Evolutionary conservation across 2,888 invertebrate species (phyloP).

Genomic region (Biston stratarius): DNA sequence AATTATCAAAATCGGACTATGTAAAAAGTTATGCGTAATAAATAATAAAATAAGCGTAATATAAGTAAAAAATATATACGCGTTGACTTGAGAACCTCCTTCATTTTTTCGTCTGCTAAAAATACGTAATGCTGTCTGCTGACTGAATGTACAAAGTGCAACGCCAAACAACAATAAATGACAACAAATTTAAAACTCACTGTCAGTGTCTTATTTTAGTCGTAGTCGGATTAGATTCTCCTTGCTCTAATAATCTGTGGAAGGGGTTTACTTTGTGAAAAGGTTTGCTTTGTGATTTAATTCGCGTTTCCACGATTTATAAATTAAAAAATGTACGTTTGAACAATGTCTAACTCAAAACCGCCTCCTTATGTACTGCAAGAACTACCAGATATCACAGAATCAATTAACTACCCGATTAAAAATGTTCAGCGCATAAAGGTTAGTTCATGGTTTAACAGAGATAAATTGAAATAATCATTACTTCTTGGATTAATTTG

Average conservation of each 20-base stretch:
- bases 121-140: background rate
- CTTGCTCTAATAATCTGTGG: too few relatives aligned
- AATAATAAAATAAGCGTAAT: too few relatives aligned
- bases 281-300: conserved; percentile 5
- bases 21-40: too few relatives aligned
- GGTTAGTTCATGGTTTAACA: conserved; percentile 75
- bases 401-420: conserved; percentile 87
- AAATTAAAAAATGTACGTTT: conserved; percentile 50
- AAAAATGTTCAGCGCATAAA: conserved; percentile 90
- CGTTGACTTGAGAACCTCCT: too few relatives aligned
- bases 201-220: background rate
- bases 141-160: background rate
- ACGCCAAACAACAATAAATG: background rate
- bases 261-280: too few relatives aligned
- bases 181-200: background rate
- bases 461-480: too few relatives aligned
- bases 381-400: conserved; percentile 86
- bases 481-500: conserved; percentile 47
- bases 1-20: too few relatives aligned
- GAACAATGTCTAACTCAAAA: conserved; percentile 68
- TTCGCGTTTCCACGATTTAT: conserved; percentile 30
- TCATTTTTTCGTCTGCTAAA: too few relatives aligned
- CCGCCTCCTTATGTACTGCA: conserved; percentile 81
- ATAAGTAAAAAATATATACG: too few relatives aligned
- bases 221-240: too few relatives aligned